Evolutionary conservation across 2,888 invertebrate genomes (phyloP), one percentile per base, ranked within the genome.

Genomic region (Drosophila tanythrix): DNA sequence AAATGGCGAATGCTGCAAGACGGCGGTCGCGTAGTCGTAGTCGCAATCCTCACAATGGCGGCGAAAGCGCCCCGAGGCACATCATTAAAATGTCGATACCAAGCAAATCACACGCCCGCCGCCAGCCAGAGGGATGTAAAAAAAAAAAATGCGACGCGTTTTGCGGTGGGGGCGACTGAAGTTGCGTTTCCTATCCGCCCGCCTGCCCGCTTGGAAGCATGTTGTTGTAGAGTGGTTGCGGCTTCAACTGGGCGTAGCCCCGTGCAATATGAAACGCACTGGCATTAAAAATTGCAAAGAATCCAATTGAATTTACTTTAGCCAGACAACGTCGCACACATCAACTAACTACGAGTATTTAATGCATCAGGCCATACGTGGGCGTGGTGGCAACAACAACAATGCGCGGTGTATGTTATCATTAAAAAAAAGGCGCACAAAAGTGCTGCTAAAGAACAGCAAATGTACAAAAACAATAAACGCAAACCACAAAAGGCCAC

Each of bases 61-160:
- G 76, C 81, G 64, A 78, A 80, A 74, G 65, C 82, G 83, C 88
- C 88, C 74, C 74, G 77, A 87, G 88, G 84, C 79, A 91, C 91
- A 91, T 91, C 91, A 92, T 92, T 91, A 92, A 92, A 92, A 90
- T 90, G 91, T 92, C 91, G 91, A 90, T 85, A 88, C 81, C 88
- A 83, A 89, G 87, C 91, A 91, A 92, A 89, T 89, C 90, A 88
- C 87, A 90, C 85, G 81, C 82, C 88, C 80, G 74, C 83, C 74
- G 74, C 87, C 79, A 81, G 83, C 84, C 71, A 72, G 70, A 70
- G 67, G 82, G 76, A 84, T 79, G 82, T 78, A 53, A 27, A 18
- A 56, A 73, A 62, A 53, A 27, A 18, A 80, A 84, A 77, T 74
- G 70, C 76, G 75, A 79, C 81, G 87, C 84, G 84, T 72, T 81